phyloP scores from a whole-genome alignment of 2,113 vertebrate genomes.

The Gymnocephalus cernua region DNA sequence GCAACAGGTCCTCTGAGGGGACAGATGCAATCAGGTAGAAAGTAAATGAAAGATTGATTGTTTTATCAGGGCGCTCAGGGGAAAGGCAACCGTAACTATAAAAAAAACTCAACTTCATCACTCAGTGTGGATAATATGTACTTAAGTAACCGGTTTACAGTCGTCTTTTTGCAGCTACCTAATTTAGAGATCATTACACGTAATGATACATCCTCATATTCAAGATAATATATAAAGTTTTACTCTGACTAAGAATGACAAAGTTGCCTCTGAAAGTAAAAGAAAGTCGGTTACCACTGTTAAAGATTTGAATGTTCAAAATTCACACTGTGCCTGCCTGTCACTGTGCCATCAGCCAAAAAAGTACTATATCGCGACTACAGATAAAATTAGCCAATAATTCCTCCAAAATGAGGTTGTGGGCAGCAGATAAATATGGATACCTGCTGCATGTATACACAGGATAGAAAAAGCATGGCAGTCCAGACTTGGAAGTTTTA shows the following conservation, averaged over 20 bases:
- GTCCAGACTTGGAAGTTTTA: background rate
- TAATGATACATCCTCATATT: too few species aligned
- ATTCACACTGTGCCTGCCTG: too few species aligned
- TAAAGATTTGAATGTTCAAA: background rate
- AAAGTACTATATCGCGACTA: background rate
- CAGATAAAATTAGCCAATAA: background rate
- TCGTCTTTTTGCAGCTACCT: background rate
- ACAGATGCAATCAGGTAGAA: conserved; percentile 14
- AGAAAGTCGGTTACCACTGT: background rate
- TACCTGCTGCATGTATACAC: background rate
- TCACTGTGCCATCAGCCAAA: too few species aligned
- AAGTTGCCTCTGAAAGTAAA: too few species aligned
- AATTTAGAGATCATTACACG: too few species aligned
- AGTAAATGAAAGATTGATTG: conserved; percentile 45
- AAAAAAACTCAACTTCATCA: background rate
- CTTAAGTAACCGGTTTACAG: background rate
- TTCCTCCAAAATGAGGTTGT: background rate
- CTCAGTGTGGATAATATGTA: background rate
- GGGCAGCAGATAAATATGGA: background rate
- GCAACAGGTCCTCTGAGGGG: conserved; percentile 17
- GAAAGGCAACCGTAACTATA: conserved; percentile 12
- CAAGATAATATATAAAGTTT: too few species aligned
- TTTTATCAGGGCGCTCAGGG: background rate
- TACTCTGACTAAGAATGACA: too few species aligned
- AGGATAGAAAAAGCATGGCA: background rate